Evolutionary conservation across 2,113 vertebrate genomes (phyloP).

Genomic region (Columbina picui): DNA sequence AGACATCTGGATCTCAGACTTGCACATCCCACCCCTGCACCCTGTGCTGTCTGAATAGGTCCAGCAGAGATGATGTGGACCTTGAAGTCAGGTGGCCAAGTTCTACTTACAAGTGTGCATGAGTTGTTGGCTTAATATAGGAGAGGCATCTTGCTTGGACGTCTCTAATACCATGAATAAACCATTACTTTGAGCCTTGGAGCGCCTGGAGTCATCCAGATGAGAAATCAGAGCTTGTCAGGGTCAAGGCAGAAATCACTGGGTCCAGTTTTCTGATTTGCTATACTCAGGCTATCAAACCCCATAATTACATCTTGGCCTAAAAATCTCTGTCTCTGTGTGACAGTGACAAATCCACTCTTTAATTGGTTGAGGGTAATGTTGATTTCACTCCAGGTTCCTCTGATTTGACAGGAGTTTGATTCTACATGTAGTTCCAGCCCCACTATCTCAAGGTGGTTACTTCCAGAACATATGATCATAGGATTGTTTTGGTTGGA

Average conservation of each 20-base stretch:
- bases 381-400: not conserved
- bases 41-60: not conserved
- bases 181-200: not conserved
- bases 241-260: not conserved
- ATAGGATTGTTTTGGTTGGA: too few species aligned
- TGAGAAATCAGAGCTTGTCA: not conserved
- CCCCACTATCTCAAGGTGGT: not conserved
- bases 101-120: not conserved
- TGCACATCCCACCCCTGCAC: not conserved
- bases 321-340: not conserved
- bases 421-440: not conserved
- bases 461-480: not conserved
- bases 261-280: not conserved
- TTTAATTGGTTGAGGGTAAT: not conserved
- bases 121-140: not conserved
- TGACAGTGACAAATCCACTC: not conserved
- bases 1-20: not conserved
- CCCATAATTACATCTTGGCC: not conserved
- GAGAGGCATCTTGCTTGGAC: not conserved
- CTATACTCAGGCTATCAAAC: not conserved
- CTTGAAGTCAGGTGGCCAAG: not conserved
- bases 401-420: not conserved
- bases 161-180: not conserved
- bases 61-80: not conserved
- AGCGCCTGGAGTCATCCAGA: not conserved